Evolutionary conservation across 2,113 vertebrate genomes (phyloP).

Genomic region (Mobula birostris): DNA sequence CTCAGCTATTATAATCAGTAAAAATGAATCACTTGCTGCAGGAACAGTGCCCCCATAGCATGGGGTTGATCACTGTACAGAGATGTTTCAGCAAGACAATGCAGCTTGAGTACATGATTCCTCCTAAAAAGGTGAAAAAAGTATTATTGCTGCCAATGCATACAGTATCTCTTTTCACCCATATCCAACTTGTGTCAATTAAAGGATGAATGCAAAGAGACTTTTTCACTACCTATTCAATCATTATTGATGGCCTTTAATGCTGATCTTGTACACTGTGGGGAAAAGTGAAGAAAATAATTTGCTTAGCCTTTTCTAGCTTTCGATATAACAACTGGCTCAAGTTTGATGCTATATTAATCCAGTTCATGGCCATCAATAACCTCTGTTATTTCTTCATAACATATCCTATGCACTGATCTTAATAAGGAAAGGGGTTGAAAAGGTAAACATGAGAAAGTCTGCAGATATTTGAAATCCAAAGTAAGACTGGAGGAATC

Average conservation of each 20-base stretch:
- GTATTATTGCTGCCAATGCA: background rate
- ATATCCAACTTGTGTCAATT: background rate
- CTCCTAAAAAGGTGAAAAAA: background rate
- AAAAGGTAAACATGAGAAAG: too few species aligned
- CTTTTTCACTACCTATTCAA: background rate
- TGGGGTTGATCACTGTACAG: background rate
- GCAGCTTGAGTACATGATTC: background rate
- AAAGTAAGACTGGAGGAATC: too few species aligned
- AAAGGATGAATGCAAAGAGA: background rate
- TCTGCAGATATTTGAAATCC: too few species aligned
- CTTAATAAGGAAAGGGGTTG: too few species aligned
- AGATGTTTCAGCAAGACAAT: background rate
- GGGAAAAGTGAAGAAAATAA: too few species aligned
- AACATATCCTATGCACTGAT: too few species aligned
- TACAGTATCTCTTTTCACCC: too few species aligned
- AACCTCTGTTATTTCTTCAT: too few species aligned
- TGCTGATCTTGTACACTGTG: too few species aligned
- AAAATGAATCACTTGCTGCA: background rate
- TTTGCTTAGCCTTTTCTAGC: background rate
- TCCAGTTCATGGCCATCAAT: too few species aligned
- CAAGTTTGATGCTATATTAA: background rate
- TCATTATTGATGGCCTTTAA: too few species aligned
- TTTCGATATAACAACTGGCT: background rate
- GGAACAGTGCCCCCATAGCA: background rate
- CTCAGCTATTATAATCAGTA: background rate